Conservation (phyloP, 2,113 vertebrate species). For the Platichthys stellatus region DNA sequence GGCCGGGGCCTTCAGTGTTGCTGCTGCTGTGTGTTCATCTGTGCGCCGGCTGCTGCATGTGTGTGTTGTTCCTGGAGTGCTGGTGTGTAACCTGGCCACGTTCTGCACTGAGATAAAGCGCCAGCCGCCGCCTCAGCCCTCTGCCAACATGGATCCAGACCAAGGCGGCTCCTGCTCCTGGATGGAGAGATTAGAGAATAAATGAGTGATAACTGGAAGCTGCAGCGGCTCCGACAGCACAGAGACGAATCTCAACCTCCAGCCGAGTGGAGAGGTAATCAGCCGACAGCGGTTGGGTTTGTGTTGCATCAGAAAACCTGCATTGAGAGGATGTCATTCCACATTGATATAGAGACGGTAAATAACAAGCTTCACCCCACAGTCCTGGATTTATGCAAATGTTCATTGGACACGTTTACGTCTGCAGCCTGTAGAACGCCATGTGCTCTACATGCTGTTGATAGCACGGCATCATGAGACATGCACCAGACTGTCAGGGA, state of each 20-base stretch:
- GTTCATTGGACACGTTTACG: conserved; percentile 17
- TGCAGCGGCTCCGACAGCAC: background rate
- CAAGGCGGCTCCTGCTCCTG: conserved; percentile 13
- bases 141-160: background rate
- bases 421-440: conserved; percentile 13
- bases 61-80: conserved; percentile 13
- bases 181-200: conserved; percentile 38
- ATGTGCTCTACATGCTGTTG: conserved; percentile 2
- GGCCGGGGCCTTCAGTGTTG: background rate
- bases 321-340: conserved; percentile 28
- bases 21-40: conserved; percentile 18
- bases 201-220: conserved; percentile 20
- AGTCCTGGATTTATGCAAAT: conserved; percentile 36
- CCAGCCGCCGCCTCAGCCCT: conserved; percentile 23
- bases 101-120: conserved; percentile 23
- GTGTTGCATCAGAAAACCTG: conserved; percentile 46
- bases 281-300: conserved; percentile 24
- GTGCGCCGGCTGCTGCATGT: conserved; percentile 14
- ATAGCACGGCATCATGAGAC: background rate
- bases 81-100: conserved; percentile 35
- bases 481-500: too few species aligned
- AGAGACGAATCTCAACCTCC: conserved; percentile 8
- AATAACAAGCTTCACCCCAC: conserved; percentile 37
- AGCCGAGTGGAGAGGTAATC: conserved; percentile 6
- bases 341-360: conserved; percentile 23